Base-by-base conservation (phyloP, 2,797 vertebrate species). In the Xenopus petersii region DNA sequence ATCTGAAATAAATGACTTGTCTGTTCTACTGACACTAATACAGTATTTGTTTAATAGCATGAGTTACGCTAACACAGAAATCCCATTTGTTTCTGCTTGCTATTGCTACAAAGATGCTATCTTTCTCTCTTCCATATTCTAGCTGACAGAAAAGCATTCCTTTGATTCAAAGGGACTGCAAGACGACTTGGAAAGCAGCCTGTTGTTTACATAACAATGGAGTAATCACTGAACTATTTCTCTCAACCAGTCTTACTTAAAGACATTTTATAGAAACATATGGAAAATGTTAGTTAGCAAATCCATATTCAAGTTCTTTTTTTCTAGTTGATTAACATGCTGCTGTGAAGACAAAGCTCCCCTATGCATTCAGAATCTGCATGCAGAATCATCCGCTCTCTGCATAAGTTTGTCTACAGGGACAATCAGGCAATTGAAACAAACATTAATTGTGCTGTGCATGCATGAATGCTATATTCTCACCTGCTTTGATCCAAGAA, bases 401-500 rank as follows among this genome's bases (percentile, higher is more conserved):
- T 59, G 12, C 62, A 61, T 51, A 21, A 42, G 17, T 56, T 16
- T 15, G 54, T 56, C 54, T 56, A 56, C 15, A 16, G 49, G 67
- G 11, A 51, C 49, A 58, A 51, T 26, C 26, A 64, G 17, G 9
- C 62, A 54, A 64, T 48, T 60, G 13, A 64, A 63, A 73, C 60
- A 72, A 66, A 70, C 49, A 69, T 55, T 60, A 70, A 64, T 24
- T n/a, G 24, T 55, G n/a, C 33, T 69, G 33, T 73, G 42, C 61
- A 33, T 55, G 24, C n/a, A 59, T 7, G n/a, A 58, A 30, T 64
- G 64, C 56, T 69, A 5, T 64, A 33, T 51, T 70, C 63, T 71
- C 71, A 78, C 75, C 75, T 78, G 75, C 75, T 78, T 58, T 58
- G 75, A 68, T 73, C 75, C 75, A 73, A 59, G 65, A 73, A 73